Percentiles rank a stretch among this genome's conserved stretches.
phyloP scores from a whole-genome alignment of 2,797 vertebrate genomes.

The Hypotaenidia okinawae region DNA sequence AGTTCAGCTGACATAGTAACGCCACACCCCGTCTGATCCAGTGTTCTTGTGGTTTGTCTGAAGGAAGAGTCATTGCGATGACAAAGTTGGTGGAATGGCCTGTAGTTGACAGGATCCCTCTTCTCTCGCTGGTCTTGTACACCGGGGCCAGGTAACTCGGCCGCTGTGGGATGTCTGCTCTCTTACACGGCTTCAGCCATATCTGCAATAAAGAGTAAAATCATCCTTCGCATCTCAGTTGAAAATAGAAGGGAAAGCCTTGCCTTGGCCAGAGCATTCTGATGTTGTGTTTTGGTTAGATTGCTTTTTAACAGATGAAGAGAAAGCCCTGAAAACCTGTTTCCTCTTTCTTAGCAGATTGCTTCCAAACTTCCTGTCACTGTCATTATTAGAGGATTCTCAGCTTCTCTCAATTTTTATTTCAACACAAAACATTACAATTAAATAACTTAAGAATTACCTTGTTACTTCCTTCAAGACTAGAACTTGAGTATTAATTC shows the following conservation, averaged over 20 bases:
- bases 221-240: background rate
- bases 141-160: slow-evolving; percentile 83
- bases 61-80: slow-evolving; percentile 84
- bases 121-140: slow-evolving; percentile 90
- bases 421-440: background rate
- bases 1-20: slow-evolving; percentile 86
- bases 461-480: background rate
- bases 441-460: background rate
- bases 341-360: background rate
- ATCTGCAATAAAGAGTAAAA: slow-evolving; percentile 75
- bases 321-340: background rate
- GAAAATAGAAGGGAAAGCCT: background rate
- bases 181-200: slow-evolving; percentile 87
- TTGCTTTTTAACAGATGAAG: background rate
- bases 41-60: slow-evolving; percentile 80
- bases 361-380: background rate
- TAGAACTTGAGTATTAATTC: background rate
- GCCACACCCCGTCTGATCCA: slow-evolving; percentile 88
- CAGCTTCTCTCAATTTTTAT: background rate
- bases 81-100: slow-evolving; percentile 91
- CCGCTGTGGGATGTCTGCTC: slow-evolving; percentile 79
- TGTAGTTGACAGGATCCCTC: slow-evolving; percentile 87
- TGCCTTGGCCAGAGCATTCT: background rate
- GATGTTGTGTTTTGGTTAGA: background rate
- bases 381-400: background rate